Conservation (phyloP, 2,797 vertebrate species). For the Cephalopachus bancanus region DNA sequence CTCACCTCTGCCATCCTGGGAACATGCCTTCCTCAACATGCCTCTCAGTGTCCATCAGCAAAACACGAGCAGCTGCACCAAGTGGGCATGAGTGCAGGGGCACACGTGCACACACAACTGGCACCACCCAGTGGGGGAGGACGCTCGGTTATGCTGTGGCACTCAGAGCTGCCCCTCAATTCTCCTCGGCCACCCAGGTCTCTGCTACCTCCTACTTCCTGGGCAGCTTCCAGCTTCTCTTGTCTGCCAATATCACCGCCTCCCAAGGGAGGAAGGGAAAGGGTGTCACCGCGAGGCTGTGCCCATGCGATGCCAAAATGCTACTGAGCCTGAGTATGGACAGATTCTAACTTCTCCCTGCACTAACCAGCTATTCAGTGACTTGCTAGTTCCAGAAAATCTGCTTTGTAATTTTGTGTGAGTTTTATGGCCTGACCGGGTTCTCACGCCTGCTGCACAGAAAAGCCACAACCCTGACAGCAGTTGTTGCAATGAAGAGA, state of each 20-base stretch:
- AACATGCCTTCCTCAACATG: neutral
- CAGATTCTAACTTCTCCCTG: neutral
- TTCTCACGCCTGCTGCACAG: too few species aligned
- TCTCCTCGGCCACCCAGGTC: neutral
- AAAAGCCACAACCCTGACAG: too few species aligned
- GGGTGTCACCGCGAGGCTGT: neutral
- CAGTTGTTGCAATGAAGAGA: too few species aligned
- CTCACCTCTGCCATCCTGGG: neutral
- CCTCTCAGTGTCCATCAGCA: neutral
- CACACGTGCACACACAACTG: too few species aligned
- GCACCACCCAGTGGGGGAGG: neutral
- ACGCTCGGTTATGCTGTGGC: neutral
- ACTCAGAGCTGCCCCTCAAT: too few species aligned
- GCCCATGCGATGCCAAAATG: neutral
- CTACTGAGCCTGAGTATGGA: neutral
- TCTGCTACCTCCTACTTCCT: neutral
- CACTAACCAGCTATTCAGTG: neutral
- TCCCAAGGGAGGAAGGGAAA: neutral
- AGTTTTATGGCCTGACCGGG: too few species aligned
- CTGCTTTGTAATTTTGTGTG: neutral
- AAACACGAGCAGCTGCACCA: neutral
- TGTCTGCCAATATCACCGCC: neutral
- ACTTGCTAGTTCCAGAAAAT: neutral
- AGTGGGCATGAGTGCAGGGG: neutral
- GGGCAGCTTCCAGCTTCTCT: neutral